Conservation (phyloP, 2,888 invertebrate species). For the Netelia fuscicornis region DNA sequence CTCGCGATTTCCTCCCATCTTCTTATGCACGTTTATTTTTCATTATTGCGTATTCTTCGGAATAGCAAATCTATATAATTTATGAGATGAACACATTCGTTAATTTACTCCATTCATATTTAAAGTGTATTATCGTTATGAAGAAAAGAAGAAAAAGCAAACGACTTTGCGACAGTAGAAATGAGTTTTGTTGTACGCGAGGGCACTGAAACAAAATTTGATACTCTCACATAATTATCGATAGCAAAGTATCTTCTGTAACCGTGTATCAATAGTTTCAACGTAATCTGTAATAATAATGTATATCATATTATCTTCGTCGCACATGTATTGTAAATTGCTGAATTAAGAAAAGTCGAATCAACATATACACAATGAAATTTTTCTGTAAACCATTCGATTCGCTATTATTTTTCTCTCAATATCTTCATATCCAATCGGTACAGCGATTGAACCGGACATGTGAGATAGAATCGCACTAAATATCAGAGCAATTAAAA, state of each 20-base stretch:
- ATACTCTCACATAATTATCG: constrained; percentile 47
- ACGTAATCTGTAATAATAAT: constrained; percentile 54
- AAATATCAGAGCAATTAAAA: not conserved
- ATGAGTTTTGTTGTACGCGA: constrained; percentile 34
- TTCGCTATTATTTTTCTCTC: constrained; percentile 21
- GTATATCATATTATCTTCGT: constrained; percentile 51
- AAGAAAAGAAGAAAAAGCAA: not conserved
- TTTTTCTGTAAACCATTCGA: constrained; percentile 43
- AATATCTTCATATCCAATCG: constrained; percentile 4
- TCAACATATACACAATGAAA: constrained; percentile 39
- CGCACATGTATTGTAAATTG: constrained; percentile 66
- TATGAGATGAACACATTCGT: constrained; percentile 64
- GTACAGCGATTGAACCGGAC: not conserved
- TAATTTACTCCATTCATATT: constrained; percentile 62
- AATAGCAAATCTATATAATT: constrained; percentile 68
- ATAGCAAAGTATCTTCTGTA: constrained; percentile 39
- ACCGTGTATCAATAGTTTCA: constrained; percentile 38
- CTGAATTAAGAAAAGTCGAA: constrained; percentile 48
- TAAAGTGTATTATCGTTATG: constrained; percentile 58
- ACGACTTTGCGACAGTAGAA: constrained; percentile 10
- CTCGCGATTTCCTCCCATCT: not conserved
- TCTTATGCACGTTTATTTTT: constrained; percentile 56
- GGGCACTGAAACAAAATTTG: constrained; percentile 40
- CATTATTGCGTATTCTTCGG: constrained; percentile 62
- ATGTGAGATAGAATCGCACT: not conserved